phyloP scores from a whole-genome alignment of 2,797 vertebrate genomes.

The Xyrichtys novacula region DNA sequence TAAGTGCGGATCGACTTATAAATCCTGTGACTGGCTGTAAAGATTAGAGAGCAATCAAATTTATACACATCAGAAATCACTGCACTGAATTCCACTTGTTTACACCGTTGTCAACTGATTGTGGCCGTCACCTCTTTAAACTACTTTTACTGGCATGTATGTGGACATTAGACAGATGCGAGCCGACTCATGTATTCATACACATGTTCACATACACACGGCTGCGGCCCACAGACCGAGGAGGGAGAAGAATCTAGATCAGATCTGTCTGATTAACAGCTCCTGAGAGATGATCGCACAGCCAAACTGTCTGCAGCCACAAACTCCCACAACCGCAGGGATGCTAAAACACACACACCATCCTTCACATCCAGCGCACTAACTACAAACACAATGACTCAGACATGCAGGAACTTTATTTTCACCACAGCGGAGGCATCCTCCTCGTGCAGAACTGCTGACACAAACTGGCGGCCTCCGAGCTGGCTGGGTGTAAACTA shows the following conservation, averaged over 20 bases:
- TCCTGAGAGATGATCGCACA: constrained; percentile 71
- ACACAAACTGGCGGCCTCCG: constrained; percentile 71
- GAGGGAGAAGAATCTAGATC: constrained; percentile 61
- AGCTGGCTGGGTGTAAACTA: constrained; percentile 65
- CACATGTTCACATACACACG: constrained; percentile 41
- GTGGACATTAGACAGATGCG: constrained; percentile 36
- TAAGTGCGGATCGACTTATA: constrained; percentile 45
- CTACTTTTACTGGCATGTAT: constrained; percentile 19
- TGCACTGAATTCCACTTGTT: constrained; percentile 2
- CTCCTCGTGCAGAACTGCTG: constrained; percentile 76
- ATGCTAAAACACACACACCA: constrained; percentile 51
- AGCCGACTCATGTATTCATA: constrained; percentile 40
- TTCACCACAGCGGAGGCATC: constrained; percentile 78
- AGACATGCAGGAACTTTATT: constrained; percentile 76
- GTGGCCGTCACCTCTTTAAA: constrained; percentile 13
- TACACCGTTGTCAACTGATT: constrained; percentile 20
- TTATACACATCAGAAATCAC: background rate
- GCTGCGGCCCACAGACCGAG: constrained; percentile 49
- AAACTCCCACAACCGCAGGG: constrained; percentile 75
- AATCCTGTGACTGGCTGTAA: constrained; percentile 1
- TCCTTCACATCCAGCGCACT: constrained; percentile 60
- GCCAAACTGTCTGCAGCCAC: constrained; percentile 80
- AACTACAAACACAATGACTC: constrained; percentile 74
- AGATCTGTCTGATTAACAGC: constrained; percentile 77
- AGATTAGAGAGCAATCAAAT: constrained; percentile 1